Evolutionary conservation across 2,113 vertebrate species (phyloP).

Genomic region (Suricata suricatta): DNA sequence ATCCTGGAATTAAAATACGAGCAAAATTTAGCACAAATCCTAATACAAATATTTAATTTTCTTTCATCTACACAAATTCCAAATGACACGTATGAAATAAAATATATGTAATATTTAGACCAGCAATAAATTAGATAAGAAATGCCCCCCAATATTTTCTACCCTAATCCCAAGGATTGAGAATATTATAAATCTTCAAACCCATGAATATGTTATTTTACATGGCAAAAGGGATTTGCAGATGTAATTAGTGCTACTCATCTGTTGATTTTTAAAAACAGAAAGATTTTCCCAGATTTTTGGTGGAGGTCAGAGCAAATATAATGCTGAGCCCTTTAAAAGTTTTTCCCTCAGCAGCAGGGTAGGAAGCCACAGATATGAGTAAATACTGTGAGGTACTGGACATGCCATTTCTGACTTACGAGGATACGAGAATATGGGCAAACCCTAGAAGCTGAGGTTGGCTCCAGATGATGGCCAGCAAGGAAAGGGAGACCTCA

Average conservation of each 20-base stretch:
- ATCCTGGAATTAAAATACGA: neutral
- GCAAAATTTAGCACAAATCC: neutral
- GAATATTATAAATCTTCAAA: neutral
- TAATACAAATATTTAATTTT: neutral
- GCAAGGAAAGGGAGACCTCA: neutral
- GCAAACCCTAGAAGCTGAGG: neutral
- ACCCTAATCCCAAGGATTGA: neutral
- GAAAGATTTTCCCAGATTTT: neutral
- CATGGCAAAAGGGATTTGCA: neutral
- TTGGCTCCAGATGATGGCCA: neutral
- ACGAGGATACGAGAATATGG: neutral
- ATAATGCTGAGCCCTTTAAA: neutral
- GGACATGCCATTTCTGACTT: neutral
- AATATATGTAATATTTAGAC: neutral
- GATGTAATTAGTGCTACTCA: neutral
- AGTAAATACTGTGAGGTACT: neutral
- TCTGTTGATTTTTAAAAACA: neutral
- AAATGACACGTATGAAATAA: neutral
- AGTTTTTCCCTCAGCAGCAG: neutral
- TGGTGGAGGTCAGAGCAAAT: neutral
- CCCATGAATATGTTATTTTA: neutral
- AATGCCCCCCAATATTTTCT: neutral
- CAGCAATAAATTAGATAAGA: neutral
- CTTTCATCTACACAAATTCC: neutral
- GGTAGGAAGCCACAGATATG: neutral